Evolutionary conservation across 2,888 invertebrate species (phyloP).

Genomic region (Dyspetes luteomarginatus): DNA sequence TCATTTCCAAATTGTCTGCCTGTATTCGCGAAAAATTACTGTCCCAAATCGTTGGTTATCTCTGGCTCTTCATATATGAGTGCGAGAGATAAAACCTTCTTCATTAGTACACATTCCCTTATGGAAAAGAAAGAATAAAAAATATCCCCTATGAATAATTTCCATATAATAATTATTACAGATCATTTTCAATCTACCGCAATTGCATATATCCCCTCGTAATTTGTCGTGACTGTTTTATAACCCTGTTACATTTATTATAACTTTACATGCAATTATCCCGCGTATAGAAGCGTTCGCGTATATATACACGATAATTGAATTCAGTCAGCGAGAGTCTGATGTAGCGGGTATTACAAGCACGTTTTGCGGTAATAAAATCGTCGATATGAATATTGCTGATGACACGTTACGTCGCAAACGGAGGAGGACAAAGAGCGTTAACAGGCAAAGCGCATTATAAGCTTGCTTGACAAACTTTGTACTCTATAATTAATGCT

Average conservation of each 20-base stretch:
- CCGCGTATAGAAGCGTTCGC: neutral
- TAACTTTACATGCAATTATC: conserved; percentile 46
- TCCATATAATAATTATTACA: neutral
- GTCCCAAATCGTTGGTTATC: too few species aligned
- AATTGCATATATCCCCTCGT: neutral
- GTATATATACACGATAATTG: conserved; percentile 23
- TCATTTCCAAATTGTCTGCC: neutral
- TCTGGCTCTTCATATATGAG: too few species aligned
- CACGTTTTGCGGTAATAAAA: conserved; percentile 30
- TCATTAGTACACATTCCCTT: too few species aligned
- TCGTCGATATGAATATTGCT: conserved; percentile 35
- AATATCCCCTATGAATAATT: too few species aligned
- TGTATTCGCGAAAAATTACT: neutral
- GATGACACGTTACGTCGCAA: conserved; percentile 43
- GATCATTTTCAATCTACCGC: neutral
- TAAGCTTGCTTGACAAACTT: conserved; percentile 31
- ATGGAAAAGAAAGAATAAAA: too few species aligned
- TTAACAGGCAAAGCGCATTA: conserved; percentile 14
- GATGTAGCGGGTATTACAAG: neutral
- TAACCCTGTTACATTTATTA: conserved; percentile 13
- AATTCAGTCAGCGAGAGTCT: conserved; percentile 48
- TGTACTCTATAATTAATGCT: conserved; percentile 37
- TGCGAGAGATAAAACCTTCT: too few species aligned
- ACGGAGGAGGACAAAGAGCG: neutral
- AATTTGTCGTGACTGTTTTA: conserved; percentile 6